phyloP scores from a whole-genome alignment of 2,113 vertebrate species.

The Serilophus lunatus region DNA sequence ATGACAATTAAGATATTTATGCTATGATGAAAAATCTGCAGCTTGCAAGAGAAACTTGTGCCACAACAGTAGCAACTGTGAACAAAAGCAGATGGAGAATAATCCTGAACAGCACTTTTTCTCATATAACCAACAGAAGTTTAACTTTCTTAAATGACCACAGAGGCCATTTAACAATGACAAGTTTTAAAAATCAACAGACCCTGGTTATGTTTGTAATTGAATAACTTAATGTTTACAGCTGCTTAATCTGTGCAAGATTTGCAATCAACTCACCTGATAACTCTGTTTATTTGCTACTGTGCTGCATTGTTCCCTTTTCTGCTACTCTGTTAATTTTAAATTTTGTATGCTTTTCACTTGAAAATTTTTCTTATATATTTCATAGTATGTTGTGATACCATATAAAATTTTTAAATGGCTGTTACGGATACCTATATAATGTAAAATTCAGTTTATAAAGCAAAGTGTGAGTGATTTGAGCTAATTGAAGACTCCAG shows the following conservation, averaged over 20 bases:
- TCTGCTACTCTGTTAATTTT: background rate
- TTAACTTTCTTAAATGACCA: background rate
- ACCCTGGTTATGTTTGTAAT: background rate
- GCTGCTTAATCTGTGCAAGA: background rate
- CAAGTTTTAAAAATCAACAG: background rate
- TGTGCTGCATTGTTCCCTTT: background rate
- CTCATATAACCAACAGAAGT: background rate
- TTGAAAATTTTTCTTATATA: background rate
- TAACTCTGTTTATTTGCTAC: background rate
- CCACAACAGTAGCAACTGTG: background rate
- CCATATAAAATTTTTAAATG: background rate
- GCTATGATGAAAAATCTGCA: background rate
- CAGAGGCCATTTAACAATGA: background rate
- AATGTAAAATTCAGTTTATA: background rate
- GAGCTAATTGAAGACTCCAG: background rate
- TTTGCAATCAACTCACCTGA: background rate
- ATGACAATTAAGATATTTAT: background rate
- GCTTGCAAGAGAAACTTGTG: background rate
- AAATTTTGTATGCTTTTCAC: background rate
- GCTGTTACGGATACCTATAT: background rate
- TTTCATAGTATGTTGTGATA: background rate
- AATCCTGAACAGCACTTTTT: background rate
- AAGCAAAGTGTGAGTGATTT: background rate
- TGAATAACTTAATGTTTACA: background rate
- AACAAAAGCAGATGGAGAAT: conserved; percentile 6